phyloP scores from a whole-genome alignment of 1,140 invertebrate species.

The Samia ricini region DNA sequence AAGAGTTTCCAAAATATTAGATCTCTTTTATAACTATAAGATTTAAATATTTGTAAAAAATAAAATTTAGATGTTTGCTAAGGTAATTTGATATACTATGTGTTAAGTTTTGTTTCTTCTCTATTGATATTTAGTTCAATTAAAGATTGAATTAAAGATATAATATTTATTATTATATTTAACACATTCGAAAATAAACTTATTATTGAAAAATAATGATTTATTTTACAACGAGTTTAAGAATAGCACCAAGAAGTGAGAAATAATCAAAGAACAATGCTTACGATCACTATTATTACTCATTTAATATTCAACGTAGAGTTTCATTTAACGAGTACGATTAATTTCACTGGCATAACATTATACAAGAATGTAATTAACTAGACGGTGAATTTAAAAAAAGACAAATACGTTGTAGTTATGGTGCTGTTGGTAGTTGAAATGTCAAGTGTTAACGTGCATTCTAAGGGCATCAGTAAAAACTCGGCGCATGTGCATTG shows the following conservation, averaged over 20 bases:
- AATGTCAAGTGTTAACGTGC: constrained; percentile 57
- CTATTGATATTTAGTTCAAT: too few species aligned
- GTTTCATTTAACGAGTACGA: background rate
- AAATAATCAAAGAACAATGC: background rate
- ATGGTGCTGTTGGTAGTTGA: constrained; percentile 37
- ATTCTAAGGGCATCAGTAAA: constrained; percentile 34
- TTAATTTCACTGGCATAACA: background rate
- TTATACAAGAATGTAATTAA: constrained; percentile 17
- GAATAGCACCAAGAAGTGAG: background rate
- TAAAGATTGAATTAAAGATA: too few species aligned
- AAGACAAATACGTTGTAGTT: constrained; percentile 23
- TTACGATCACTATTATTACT: background rate
- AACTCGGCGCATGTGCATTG: constrained; percentile 31
- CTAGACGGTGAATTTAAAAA: constrained; percentile 14
- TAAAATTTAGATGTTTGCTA: constrained; percentile 9
- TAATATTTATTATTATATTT: too few species aligned
- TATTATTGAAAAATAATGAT: too few species aligned
- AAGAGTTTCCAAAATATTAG: constrained; percentile 45
- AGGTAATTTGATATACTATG: too few species aligned
- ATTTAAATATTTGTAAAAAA: background rate
- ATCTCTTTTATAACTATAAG: background rate
- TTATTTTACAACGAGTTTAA: background rate
- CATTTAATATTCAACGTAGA: background rate
- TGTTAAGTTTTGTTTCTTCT: too few species aligned
- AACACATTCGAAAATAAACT: too few species aligned